A percentile compares a stretch with the other conserved stretches of the same genome.
These are phyloP conservation scores for Drosophila limbata DNA, from an alignment of 2,888 invertebrate species.

Conservation along the genomic window DNA sequence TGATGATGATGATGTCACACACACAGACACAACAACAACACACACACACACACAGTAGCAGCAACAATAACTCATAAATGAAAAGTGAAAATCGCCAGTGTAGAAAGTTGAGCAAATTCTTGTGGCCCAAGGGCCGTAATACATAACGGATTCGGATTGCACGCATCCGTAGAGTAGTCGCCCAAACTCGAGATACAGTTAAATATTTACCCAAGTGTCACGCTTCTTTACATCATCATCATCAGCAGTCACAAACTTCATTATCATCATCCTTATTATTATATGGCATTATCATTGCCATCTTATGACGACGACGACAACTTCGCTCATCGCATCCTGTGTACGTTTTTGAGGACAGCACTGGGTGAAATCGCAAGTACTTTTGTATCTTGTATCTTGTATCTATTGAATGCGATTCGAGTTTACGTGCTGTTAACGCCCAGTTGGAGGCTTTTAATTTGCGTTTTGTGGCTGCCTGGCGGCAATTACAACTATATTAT, in stretches of 20 bases:
- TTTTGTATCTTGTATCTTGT: neutral
- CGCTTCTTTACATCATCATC: conserved; percentile 75
- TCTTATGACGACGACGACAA: conserved; percentile 25
- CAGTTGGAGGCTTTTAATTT: conserved; percentile 54
- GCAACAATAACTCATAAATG: conserved; percentile 77
- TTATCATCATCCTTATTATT: conserved; percentile 36
- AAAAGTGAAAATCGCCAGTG: conserved; percentile 78
- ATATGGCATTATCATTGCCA: conserved; percentile 58
- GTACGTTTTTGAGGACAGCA: conserved; percentile 80
- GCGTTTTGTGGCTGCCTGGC: conserved; percentile 41
- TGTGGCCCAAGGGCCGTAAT: conserved; percentile 58
- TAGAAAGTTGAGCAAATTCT: conserved; percentile 81
- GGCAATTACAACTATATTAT: conserved; percentile 55
- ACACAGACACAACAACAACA: conserved; percentile 19
- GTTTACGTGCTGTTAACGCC: conserved; percentile 75
- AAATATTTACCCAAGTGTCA: conserved; percentile 77
- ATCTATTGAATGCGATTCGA: conserved; percentile 55
- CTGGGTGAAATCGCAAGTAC: conserved; percentile 63
- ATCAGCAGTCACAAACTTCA: conserved; percentile 33
- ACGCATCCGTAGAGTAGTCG: conserved; percentile 37
- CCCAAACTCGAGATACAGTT: conserved; percentile 61
- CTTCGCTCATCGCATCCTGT: conserved; percentile 60
- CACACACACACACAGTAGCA: conserved; percentile 22
- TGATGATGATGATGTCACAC: conserved; percentile 78
- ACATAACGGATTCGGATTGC: conserved; percentile 64